These are phyloP conservation scores for Heliconius ismenius DNA, from an alignment of 2,888 invertebrate species.

Conservation along the genomic window DNA sequence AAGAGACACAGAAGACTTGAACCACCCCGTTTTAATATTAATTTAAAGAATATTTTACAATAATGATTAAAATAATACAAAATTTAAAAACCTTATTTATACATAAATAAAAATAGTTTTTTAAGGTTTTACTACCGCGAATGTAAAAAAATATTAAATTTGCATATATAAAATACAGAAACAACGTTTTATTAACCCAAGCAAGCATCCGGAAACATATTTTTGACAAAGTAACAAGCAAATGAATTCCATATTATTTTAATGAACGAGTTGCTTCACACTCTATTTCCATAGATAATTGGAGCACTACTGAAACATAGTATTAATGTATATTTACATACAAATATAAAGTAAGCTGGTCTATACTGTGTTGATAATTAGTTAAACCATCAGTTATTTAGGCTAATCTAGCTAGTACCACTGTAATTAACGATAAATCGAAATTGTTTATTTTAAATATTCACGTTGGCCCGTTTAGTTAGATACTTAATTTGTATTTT, in stretches of 20 bases:
- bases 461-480: slow-evolving; percentile 26
- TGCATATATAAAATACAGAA: neutral
- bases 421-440: slow-evolving; percentile 32
- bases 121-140: too few species aligned
- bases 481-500: slow-evolving; percentile 29
- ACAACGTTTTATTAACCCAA: slow-evolving; percentile 4
- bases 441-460: slow-evolving; percentile 36
- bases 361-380: slow-evolving; percentile 33
- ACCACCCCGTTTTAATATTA: too few species aligned
- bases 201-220: neutral
- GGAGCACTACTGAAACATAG: slow-evolving; percentile 27
- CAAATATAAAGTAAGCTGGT: slow-evolving; percentile 23
- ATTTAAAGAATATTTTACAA: too few species aligned
- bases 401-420: slow-evolving; percentile 35
- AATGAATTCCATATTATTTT: slow-evolving; percentile 23
- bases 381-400: slow-evolving; percentile 42
- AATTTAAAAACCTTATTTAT: neutral
- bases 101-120: neutral
- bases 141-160: neutral
- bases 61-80: too few species aligned
- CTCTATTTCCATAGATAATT: slow-evolving; percentile 34
- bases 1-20: too few species aligned
- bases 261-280: slow-evolving; percentile 20
- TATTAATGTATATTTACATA: slow-evolving; percentile 34
- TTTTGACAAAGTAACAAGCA: slow-evolving; percentile 27